These are phyloP conservation scores for Zaprionus taronus DNA, from an alignment of 1,140 invertebrate species.

Conservation along the genomic window DNA sequence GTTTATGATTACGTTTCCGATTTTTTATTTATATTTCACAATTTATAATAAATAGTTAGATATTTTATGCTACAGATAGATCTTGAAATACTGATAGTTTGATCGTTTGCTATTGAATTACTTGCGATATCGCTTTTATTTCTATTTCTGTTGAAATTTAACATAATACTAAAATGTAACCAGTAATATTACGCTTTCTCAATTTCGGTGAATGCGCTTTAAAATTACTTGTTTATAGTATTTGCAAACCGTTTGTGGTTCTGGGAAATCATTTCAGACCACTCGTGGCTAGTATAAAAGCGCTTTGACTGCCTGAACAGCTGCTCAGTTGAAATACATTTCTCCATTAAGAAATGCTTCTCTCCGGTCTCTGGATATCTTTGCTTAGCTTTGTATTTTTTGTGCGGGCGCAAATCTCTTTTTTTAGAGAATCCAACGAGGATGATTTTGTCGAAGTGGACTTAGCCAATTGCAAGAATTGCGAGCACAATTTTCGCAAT, in stretches of 20 bases:
- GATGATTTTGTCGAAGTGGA: conserved; percentile 61
- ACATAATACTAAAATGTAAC: background rate
- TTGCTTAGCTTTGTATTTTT: conserved; percentile 24
- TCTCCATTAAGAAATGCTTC: background rate
- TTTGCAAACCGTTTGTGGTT: background rate
- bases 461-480: conserved; percentile 38
- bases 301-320: too few species aligned
- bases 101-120: too few species aligned
- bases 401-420: conserved; percentile 17
- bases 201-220: background rate
- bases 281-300: conserved; percentile 21
- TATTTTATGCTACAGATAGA: too few species aligned
- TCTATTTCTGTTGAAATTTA: background rate
- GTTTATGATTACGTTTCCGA: too few species aligned
- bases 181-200: background rate
- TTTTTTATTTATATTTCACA: too few species aligned
- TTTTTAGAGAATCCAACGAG: conserved; percentile 12
- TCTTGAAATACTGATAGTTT: too few species aligned
- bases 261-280: background rate
- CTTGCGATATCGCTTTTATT: too few species aligned
- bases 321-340: conserved; percentile 18
- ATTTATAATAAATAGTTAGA: too few species aligned
- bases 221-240: background rate
- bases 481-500: conserved; percentile 52
- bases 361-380: conserved; percentile 9